These are phyloP conservation scores for Ictidomys tridecemlineatus DNA, from an alignment of 2,113 vertebrate genomes.

Conservation along the genomic window DNA sequence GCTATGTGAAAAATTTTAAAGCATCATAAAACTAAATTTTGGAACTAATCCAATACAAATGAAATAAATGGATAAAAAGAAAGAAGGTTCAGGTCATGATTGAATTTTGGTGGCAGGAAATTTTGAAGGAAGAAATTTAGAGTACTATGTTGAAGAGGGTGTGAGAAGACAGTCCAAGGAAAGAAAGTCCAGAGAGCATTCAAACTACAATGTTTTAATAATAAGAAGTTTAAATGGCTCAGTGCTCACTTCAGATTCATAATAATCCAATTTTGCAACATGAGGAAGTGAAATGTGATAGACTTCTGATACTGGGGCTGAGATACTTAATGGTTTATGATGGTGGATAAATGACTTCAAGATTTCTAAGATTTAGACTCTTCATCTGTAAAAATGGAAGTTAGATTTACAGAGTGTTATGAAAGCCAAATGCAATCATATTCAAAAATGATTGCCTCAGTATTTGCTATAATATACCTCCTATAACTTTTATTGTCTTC, in stretches of 20 bases:
- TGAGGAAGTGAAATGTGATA: not conserved
- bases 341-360: not conserved
- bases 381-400: constrained; percentile 1
- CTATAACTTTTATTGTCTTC: not conserved
- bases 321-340: not conserved
- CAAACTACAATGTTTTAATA: constrained; percentile 18
- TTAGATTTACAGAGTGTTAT: not conserved
- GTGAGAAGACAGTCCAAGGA: not conserved
- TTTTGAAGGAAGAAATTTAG: constrained; percentile 66
- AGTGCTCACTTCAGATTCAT: not conserved
- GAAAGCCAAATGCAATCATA: constrained; percentile 18
- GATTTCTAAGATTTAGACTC: constrained; percentile 20
- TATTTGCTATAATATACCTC: not conserved
- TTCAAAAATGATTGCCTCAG: not conserved
- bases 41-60: constrained; percentile 48
- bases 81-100: constrained; percentile 26
- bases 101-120: constrained; percentile 15
- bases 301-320: not conserved
- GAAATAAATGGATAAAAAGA: constrained; percentile 59
- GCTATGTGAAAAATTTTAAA: constrained; percentile 49
- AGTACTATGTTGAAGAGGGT: not conserved
- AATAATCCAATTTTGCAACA: not conserved
- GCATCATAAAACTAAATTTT: constrained; percentile 58
- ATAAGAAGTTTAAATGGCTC: not conserved
- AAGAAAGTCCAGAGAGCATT: constrained; percentile 32